Evolutionary conservation across 2,113 vertebrate genomes (phyloP).

Genomic region (Shinisaurus crocodilurus): DNA sequence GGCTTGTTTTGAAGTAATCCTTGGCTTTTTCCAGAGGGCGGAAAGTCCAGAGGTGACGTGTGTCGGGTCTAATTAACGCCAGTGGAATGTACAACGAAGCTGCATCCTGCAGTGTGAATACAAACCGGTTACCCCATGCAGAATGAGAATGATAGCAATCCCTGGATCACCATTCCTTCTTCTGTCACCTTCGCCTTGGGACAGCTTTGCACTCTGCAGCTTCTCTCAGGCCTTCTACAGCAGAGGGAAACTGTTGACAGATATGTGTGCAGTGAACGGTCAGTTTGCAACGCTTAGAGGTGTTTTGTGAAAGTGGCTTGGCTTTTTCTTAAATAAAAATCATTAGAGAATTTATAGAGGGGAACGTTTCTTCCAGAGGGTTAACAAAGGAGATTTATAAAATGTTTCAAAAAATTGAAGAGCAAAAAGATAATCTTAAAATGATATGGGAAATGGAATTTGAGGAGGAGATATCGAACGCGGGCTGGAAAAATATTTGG

Average conservation of each 20-base stretch:
- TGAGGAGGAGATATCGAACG: too few relatives aligned
- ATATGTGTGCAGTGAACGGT: neutral
- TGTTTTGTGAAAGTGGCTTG: neutral
- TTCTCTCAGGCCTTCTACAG: neutral
- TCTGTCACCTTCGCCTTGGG: neutral
- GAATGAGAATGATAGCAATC: neutral
- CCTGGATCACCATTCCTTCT: neutral
- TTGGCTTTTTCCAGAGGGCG: neutral
- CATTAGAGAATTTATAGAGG: too few relatives aligned
- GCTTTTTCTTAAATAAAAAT: neutral
- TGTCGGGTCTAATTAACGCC: constrained; percentile 48
- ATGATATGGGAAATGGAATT: too few relatives aligned
- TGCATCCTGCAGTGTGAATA: neutral
- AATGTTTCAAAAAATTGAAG: too few relatives aligned
- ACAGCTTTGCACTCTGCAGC: neutral
- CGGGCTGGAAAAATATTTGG: too few relatives aligned
- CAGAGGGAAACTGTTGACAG: neutral
- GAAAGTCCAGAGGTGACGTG: neutral
- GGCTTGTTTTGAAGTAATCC: neutral
- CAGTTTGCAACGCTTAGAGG: neutral
- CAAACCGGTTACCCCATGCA: constrained; percentile 19
- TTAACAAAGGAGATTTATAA: too few relatives aligned
- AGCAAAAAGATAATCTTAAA: too few relatives aligned
- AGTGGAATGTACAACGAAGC: constrained; percentile 39
- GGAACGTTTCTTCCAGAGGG: too few relatives aligned